Conservation (phyloP, 2,888 invertebrate species). For the Cataglyphis albicans region DNA sequence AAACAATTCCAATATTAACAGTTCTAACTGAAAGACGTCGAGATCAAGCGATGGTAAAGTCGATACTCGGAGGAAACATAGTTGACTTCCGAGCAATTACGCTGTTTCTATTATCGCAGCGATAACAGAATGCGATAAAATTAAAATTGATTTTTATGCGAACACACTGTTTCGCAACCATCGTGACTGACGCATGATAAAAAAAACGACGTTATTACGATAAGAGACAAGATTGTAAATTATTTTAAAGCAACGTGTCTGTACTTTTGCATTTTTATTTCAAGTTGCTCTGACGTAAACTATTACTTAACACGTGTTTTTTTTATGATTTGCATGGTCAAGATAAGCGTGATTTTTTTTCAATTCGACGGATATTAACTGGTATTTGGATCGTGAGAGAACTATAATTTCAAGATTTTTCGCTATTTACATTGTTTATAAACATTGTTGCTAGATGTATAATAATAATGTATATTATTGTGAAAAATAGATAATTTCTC, state of each 20-base stretch:
- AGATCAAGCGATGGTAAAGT: constrained; percentile 25
- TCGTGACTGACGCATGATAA: constrained; percentile 19
- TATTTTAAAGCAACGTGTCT: neutral
- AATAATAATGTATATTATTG: too few relatives aligned
- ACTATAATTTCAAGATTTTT: constrained; percentile 51
- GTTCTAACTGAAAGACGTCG: constrained; percentile 41
- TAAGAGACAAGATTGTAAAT: constrained; percentile 10
- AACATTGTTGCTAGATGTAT: constrained; percentile 15
- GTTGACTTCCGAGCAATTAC: constrained; percentile 4
- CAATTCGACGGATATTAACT: neutral
- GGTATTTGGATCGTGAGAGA: constrained; percentile 7
- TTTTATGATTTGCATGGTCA: neutral
- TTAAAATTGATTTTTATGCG: neutral
- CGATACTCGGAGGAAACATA: neutral
- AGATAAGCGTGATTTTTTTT: neutral
- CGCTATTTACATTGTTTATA: constrained; percentile 37
- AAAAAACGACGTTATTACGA: constrained; percentile 17
- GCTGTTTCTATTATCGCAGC: neutral
- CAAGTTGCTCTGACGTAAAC: neutral
- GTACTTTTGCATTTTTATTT: constrained; percentile 20
- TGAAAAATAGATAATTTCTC: neutral
- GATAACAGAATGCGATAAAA: constrained; percentile 3
- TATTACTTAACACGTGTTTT: neutral
- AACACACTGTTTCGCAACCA: neutral
- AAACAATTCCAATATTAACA: constrained; percentile 32